Base-by-base conservation (phyloP, 2,888 invertebrate genomes). In the Gordius sp. region DNA sequence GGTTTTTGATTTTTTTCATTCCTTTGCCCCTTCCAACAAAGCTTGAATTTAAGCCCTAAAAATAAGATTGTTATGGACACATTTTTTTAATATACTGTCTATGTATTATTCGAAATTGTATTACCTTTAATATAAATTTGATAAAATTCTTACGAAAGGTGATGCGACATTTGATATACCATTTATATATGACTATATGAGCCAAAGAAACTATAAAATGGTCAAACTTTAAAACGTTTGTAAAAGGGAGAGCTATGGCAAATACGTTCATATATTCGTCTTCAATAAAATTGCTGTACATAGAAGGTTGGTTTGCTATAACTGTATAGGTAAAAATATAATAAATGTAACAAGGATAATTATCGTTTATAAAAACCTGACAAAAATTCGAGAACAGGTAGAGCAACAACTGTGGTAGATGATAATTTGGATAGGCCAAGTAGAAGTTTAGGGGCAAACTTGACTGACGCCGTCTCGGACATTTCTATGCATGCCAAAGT, bases 181-280 rank as follows among this genome's bases (percentile, higher is more conserved):
- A 39, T 13, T 8, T n/a, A 13, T 8, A 8, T 39, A 39, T 39
- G 8, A 39, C 39, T 39, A 13, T 8, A n/a, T 39, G 39, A 39
- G 39, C 39, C 8, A 39, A 39, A n/a, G n/a, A 39, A n/a, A 39
- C 39, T 8, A 39, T 39, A 39, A 39, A 39, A 39, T 39, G 13
- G n/a, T 39, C 39, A 39, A 13, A 39, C 39, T 39, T 39, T 8
- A 39, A 39, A n/a, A n/a, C 13, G n/a, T 39, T 39, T 39, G 39
- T 39, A 39, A 39, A 39, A n/a, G 39, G 39, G 13, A 39, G n/a
- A n/a, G 39, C 39, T 13, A 39, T 39, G n/a, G 39, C 39, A n/a
- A 39, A 39, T 39, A 39, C n/a, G 39, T n/a, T 39, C 39, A 39
- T 39, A n/a, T 39, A 39, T 39, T 39, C 13, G n/a, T 39, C 39